A percentile compares a stretch with the other conserved stretches of the same genome.
phyloP scores from a whole-genome alignment of 2,797 vertebrate species.

The Siniperca obscura region DNA sequence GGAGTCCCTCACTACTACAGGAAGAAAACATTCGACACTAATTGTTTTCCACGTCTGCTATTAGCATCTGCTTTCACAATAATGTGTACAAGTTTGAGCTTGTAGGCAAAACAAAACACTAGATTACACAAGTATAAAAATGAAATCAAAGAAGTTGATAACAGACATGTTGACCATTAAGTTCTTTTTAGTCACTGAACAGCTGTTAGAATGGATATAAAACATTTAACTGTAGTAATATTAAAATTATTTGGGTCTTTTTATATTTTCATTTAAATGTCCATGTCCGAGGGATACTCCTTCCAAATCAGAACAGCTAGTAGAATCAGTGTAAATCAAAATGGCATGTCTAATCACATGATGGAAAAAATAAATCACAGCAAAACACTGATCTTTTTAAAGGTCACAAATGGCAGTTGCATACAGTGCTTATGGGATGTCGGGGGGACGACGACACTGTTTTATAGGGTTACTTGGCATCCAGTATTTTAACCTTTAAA shows the following conservation, averaged over 20 bases:
- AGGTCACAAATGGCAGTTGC: constrained; percentile 3
- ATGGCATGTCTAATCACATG: constrained; percentile 13
- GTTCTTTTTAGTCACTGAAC: constrained; percentile 13
- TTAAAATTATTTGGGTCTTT: not conserved
- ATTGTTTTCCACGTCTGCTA: constrained; percentile 81
- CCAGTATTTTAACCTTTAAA: not conserved
- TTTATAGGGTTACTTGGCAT: not conserved
- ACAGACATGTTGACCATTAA: not conserved
- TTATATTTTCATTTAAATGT: constrained; percentile 31
- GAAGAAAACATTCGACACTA: constrained; percentile 76
- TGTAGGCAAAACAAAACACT: constrained; percentile 61
- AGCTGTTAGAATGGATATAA: constrained; percentile 4
- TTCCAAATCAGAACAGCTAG: constrained; percentile 43
- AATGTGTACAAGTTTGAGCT: constrained; percentile 62
- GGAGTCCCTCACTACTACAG: constrained; percentile 65
- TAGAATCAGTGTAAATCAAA: constrained; percentile 36
- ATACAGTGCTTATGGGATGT: not conserved
- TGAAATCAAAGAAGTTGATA: constrained; percentile 15
- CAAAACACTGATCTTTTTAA: not conserved
- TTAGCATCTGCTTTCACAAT: constrained; percentile 68
- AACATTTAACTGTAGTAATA: not conserved
- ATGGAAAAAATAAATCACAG: not conserved
- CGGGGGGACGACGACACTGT: no score
- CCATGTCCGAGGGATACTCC: constrained; percentile 9
- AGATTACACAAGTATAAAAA: constrained; percentile 7